These are phyloP conservation scores for Chrysolina americana DNA, from an alignment of 2,888 invertebrate genomes.

Conservation along the genomic window DNA sequence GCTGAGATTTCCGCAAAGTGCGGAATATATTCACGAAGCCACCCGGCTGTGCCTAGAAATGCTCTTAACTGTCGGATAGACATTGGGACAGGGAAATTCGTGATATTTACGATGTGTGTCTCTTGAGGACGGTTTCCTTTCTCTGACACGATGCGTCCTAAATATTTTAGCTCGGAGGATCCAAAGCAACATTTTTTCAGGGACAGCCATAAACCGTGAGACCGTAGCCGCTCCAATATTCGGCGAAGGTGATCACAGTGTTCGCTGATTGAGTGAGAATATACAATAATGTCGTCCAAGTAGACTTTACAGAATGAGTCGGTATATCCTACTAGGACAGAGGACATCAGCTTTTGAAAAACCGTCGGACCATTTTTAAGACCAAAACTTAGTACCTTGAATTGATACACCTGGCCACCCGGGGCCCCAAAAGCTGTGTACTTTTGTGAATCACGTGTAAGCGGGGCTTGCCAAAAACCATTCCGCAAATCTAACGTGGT, in stretches of 20 bases:
- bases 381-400: neutral
- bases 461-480: too few relatives aligned
- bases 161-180: conserved; percentile 32
- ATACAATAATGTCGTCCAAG: conserved; percentile 25
- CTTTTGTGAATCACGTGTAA: too few relatives aligned
- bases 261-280: too few relatives aligned
- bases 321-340: conserved; percentile 8
- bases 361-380: neutral
- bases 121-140: conserved; percentile 39
- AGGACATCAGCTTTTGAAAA: neutral
- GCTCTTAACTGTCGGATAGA: conserved; percentile 31
- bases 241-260: conserved; percentile 46
- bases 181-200: conserved; percentile 47
- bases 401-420: neutral
- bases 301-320: conserved; percentile 50
- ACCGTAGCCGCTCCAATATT: conserved; percentile 45
- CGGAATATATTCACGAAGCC: neutral
- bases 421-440: too few relatives aligned
- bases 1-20: too few relatives aligned
- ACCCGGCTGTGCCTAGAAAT: conserved; percentile 52
- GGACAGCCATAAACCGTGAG: conserved; percentile 39
- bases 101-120: conserved; percentile 35
- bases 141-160: conserved; percentile 41
- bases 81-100: conserved; percentile 20
- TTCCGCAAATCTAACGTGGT: neutral